A percentile compares a stretch with the other conserved stretches of the same genome.
Evolutionary conservation across 2,888 invertebrate species (phyloP).

Genomic region (Leucania comma): DNA sequence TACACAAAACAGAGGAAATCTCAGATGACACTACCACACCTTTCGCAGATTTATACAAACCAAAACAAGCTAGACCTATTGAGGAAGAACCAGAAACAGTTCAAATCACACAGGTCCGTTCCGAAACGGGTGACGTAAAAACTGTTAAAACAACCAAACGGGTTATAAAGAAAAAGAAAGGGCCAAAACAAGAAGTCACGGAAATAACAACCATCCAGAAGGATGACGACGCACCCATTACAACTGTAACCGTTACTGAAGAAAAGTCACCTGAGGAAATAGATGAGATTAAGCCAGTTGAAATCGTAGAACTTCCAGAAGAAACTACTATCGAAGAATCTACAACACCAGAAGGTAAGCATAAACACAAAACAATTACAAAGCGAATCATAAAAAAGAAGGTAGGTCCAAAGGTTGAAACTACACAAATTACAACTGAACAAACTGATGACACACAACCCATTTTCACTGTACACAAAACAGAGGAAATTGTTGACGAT

Average conservation of each 20-base stretch:
- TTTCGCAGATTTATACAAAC: conserved; percentile 7
- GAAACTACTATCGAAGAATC: conserved; percentile 62
- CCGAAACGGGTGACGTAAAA: conserved; percentile 55
- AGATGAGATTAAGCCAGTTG: conserved; percentile 1
- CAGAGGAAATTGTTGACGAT: conserved; percentile 46
- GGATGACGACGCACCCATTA: neutral
- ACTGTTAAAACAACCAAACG: conserved; percentile 66
- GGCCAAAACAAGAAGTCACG: conserved; percentile 55
- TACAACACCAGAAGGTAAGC: too few relatives aligned
- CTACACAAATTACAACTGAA: too few relatives aligned
- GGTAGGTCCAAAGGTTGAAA: too few relatives aligned
- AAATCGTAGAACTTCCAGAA: conserved; percentile 65
- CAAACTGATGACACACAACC: too few relatives aligned
- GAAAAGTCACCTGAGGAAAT: conserved; percentile 6
- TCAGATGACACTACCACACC: conserved; percentile 22
- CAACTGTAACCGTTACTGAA: conserved; percentile 19
- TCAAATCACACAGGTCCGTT: neutral
- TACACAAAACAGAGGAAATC: conserved; percentile 33
- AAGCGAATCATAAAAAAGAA: too few relatives aligned
- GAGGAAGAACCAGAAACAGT: conserved; percentile 52
- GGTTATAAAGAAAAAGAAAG: conserved; percentile 39
- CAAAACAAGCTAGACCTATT: neutral
- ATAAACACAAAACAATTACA: too few relatives aligned
- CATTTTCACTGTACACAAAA: too few relatives aligned
- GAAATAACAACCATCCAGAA: conserved; percentile 55